Percentiles rank a stretch among this genome's conserved stretches.
These are phyloP conservation scores for Sebastes diploproa DNA, from an alignment of 2,797 vertebrate genomes.

Conservation along the genomic window DNA sequence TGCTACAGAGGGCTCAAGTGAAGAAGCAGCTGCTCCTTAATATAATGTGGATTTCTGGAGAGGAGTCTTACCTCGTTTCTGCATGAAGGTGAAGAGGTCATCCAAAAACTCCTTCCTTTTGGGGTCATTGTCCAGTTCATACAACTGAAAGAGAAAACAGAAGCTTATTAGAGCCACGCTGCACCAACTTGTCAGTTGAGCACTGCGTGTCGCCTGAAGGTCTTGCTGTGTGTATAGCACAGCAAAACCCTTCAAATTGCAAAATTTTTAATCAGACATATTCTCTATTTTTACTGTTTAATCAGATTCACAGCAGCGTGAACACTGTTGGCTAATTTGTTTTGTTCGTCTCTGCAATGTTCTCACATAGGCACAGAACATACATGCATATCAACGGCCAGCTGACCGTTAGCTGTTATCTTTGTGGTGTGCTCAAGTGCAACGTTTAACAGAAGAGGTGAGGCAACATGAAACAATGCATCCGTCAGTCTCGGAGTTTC, in stretches of 20 bases:
- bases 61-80: constrained; percentile 87
- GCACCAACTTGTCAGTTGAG: not conserved
- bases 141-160: constrained; percentile 82
- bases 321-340: not conserved
- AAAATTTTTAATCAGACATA: not conserved
- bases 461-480: not conserved
- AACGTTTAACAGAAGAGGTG: not conserved
- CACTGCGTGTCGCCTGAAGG: not conserved
- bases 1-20: not conserved
- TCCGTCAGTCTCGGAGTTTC: not conserved
- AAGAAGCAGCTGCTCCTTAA: not conserved
- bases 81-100: constrained; percentile 97
- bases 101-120: constrained; percentile 97
- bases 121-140: constrained; percentile 93
- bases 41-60: not conserved
- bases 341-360: not conserved
- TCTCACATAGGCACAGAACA: not conserved
- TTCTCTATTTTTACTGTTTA: not conserved
- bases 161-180: not conserved
- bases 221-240: not conserved
- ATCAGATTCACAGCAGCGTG: not conserved
- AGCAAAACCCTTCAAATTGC: not conserved
- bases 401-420: not conserved
- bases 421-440: not conserved
- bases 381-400: not conserved